Evolutionary conservation across 2,888 invertebrate species (phyloP).

Genomic region (Coenonympha glycerion): DNA sequence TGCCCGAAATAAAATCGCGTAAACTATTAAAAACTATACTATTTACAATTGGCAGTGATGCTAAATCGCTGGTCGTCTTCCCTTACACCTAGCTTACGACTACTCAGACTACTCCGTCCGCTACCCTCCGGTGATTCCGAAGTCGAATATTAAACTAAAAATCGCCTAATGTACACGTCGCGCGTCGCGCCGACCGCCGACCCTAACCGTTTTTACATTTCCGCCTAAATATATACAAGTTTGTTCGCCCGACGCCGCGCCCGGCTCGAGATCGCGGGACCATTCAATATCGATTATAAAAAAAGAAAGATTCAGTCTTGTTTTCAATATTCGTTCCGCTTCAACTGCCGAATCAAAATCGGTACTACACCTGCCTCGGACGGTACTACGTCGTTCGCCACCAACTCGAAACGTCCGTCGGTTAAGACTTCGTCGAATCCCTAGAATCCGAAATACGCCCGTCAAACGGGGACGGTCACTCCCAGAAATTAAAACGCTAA

Average conservation of each 20-base stretch:
- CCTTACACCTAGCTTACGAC: constrained; percentile 40
- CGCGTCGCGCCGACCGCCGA: constrained; percentile 8
- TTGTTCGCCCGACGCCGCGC: constrained; percentile 42
- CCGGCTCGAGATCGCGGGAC: constrained; percentile 32
- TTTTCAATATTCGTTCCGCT: constrained; percentile 52
- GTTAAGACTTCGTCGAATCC: not conserved
- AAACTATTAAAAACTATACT: constrained; percentile 42
- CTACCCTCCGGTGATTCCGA: constrained; percentile 18
- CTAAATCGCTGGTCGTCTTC: constrained; percentile 62
- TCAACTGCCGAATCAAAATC: constrained; percentile 43
- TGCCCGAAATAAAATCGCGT: constrained; percentile 36
- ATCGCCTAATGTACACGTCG: constrained; percentile 36
- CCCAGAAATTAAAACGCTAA: constrained; percentile 3
- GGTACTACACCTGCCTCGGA: constrained; percentile 52
- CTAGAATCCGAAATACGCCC: constrained; percentile 5
- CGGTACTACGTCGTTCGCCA: constrained; percentile 19
- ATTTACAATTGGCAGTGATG: constrained; percentile 72
- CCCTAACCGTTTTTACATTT: constrained; percentile 27
- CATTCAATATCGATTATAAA: constrained; percentile 60
- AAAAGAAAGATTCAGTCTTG: constrained; percentile 72
- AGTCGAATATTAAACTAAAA: constrained; percentile 41
- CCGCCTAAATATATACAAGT: constrained; percentile 47
- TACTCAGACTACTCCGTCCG: constrained; percentile 51
- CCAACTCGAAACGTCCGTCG: constrained; percentile 5
- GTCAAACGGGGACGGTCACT: constrained; percentile 4